Percentiles rank a stretch among this genome's conserved stretches.
Conservation (phyloP, 2,888 invertebrate genomes). For the Magallana nippona region DNA sequence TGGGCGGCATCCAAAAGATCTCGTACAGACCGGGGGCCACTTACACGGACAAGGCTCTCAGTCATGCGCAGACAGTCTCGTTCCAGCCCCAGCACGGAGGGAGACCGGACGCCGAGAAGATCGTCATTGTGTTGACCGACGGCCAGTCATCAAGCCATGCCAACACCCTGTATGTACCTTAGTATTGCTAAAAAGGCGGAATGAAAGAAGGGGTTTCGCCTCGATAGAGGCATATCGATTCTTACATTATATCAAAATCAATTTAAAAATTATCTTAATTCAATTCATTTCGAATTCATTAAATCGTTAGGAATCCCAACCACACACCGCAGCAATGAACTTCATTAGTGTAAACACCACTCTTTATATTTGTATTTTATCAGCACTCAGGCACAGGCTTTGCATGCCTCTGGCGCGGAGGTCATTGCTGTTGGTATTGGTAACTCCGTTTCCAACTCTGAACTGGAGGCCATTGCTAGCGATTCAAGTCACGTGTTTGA, state of each 20-base stretch:
- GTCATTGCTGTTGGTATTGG: constrained; percentile 65
- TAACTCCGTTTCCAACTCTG: constrained; percentile 44
- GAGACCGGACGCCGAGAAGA: constrained; percentile 57
- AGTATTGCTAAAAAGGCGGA: too few relatives aligned
- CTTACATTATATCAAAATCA: too few relatives aligned
- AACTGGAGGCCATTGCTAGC: constrained; percentile 58
- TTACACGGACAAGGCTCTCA: constrained; percentile 57
- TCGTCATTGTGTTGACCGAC: constrained; percentile 63
- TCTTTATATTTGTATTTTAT: too few relatives aligned
- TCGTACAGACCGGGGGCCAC: constrained; percentile 56
- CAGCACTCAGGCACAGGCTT: constrained; percentile 40
- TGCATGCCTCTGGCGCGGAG: constrained; percentile 56
- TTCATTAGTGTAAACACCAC: too few relatives aligned
- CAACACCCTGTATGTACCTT: constrained; percentile 35
- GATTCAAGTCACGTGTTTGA: constrained; percentile 58
- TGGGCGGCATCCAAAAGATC: constrained; percentile 52
- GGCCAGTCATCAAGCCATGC: constrained; percentile 58
- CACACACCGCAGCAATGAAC: too few relatives aligned
- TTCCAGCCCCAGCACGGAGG: constrained; percentile 57
- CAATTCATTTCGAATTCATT: too few relatives aligned
- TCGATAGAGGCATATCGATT: too few relatives aligned
- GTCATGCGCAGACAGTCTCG: constrained; percentile 56
- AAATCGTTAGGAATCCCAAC: too few relatives aligned
- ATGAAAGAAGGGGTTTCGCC: too few relatives aligned
- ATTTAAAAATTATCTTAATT: too few relatives aligned